phyloP scores from a whole-genome alignment of 2,113 vertebrate genomes.

The Oenanthe oenanthe region DNA sequence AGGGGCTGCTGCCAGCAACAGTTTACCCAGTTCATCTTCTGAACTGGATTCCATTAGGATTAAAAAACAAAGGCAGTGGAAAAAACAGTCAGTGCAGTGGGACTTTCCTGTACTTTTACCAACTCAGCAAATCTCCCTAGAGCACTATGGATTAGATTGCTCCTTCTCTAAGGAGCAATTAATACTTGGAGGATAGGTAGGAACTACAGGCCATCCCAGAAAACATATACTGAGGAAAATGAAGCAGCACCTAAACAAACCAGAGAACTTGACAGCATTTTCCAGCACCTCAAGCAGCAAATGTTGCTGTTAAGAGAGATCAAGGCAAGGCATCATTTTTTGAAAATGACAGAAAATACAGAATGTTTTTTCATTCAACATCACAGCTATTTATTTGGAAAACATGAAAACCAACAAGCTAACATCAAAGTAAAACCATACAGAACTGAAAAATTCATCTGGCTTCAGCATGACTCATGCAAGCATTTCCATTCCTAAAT shows the following conservation, averaged over 20 bases:
- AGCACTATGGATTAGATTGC: neutral
- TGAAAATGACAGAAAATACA: neutral
- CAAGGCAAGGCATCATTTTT: neutral
- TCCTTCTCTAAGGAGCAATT: neutral
- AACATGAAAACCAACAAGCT: constrained; percentile 21
- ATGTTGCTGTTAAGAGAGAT: neutral
- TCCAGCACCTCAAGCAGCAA: neutral
- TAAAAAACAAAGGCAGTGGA: neutral
- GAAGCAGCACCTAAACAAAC: neutral
- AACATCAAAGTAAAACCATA: constrained; percentile 12
- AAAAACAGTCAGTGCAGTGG: neutral
- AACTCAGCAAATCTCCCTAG: neutral
- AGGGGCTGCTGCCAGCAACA: neutral
- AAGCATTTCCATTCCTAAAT: neutral
- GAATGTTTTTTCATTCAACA: neutral
- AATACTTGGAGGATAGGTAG: neutral
- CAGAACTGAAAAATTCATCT: neutral
- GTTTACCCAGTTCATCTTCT: neutral
- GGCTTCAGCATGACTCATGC: neutral
- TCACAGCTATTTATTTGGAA: neutral
- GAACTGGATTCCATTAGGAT: neutral
- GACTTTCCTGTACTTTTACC: neutral
- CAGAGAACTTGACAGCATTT: neutral
- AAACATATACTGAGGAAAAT: neutral
- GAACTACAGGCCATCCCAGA: neutral